These are phyloP conservation scores for Mythimna pallens DNA, from an alignment of 2,888 invertebrate genomes.

Conservation along the genomic window DNA sequence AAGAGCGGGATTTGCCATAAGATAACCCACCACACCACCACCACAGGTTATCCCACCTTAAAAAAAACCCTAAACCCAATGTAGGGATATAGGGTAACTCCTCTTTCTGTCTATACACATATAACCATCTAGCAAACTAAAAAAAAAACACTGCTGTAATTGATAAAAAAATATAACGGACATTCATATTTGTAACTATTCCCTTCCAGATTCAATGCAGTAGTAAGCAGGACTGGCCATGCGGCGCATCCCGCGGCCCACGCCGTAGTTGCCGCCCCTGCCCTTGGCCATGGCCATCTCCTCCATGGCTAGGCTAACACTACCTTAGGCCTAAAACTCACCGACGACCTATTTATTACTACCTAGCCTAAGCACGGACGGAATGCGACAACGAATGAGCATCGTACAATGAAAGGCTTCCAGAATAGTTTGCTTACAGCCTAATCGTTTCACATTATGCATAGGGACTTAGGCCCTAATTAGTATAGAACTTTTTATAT, in stretches of 20 bases:
- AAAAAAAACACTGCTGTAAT: no score
- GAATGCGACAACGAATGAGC: conserved; percentile 78
- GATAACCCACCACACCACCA: no score
- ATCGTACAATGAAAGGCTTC: conserved; percentile 71
- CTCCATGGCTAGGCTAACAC: conserved; percentile 76
- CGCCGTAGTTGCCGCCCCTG: conserved; percentile 81
- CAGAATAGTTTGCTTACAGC: conserved; percentile 64
- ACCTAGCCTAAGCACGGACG: conserved; percentile 84
- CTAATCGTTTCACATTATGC: conserved; percentile 87
- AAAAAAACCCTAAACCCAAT: no score
- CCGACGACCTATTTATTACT: conserved; percentile 82
- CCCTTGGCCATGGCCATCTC: conserved; percentile 76
- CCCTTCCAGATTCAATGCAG: conserved; percentile 89
- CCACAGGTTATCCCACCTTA: no score
- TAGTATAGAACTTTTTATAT: conserved; percentile 65
- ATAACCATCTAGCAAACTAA: no score
- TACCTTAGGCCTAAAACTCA: conserved; percentile 56
- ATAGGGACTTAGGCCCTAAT: conserved; percentile 82
- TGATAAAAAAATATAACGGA: no score
- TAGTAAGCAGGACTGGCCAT: conserved; percentile 90
- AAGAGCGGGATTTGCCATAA: no score
- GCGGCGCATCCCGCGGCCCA: conserved; percentile 87
- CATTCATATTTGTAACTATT: no score
- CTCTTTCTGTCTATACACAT: no score
- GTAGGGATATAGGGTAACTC: no score